phyloP scores from a whole-genome alignment of 2,888 invertebrate genomes.

The Campoplex nolae region DNA sequence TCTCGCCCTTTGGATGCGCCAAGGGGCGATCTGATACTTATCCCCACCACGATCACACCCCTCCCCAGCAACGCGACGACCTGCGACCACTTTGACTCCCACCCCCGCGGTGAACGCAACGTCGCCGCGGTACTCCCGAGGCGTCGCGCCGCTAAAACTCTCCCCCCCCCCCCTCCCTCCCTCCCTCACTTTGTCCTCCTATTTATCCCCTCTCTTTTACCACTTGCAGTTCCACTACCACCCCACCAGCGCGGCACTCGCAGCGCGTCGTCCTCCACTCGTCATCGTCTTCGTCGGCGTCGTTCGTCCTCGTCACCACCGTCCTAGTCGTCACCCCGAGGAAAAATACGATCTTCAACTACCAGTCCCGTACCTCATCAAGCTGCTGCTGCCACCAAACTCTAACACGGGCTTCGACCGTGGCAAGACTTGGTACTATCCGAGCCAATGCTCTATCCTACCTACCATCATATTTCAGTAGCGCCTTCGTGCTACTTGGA shows the following conservation, averaged over 20 bases:
- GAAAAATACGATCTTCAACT: slow-evolving; percentile 76
- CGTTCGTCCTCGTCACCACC: slow-evolving; percentile 72
- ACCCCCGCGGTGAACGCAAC: slow-evolving; percentile 64
- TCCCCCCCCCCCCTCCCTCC: slow-evolving; percentile 35
- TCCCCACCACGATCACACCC: slow-evolving; percentile 60
- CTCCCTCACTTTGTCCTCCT: slow-evolving; percentile 4
- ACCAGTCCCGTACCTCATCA: slow-evolving; percentile 73
- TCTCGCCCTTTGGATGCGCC: slow-evolving; percentile 40
- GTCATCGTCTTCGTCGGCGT: slow-evolving; percentile 74
- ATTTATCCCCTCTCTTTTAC: slow-evolving; percentile 77
- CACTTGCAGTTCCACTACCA: slow-evolving; percentile 77
- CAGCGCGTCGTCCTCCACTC: slow-evolving; percentile 78
- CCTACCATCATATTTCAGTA: background rate
- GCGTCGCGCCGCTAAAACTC: slow-evolving; percentile 69
- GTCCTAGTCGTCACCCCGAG: slow-evolving; percentile 76
- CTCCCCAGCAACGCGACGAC: slow-evolving; percentile 58
- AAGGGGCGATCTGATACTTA: slow-evolving; percentile 59
- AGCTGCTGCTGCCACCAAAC: slow-evolving; percentile 78
- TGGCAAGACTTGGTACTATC: slow-evolving; percentile 47
- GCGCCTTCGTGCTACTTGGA: background rate
- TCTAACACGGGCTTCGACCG: slow-evolving; percentile 1
- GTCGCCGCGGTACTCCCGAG: slow-evolving; percentile 67
- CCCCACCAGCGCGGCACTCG: slow-evolving; percentile 84
- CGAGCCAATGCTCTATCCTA: background rate
- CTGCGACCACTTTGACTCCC: slow-evolving; percentile 62